A percentile compares a stretch with the other conserved stretches of the same genome.
Evolutionary conservation across 2,113 vertebrate species (phyloP).

Genomic region (Dipodomys spectabilis): DNA sequence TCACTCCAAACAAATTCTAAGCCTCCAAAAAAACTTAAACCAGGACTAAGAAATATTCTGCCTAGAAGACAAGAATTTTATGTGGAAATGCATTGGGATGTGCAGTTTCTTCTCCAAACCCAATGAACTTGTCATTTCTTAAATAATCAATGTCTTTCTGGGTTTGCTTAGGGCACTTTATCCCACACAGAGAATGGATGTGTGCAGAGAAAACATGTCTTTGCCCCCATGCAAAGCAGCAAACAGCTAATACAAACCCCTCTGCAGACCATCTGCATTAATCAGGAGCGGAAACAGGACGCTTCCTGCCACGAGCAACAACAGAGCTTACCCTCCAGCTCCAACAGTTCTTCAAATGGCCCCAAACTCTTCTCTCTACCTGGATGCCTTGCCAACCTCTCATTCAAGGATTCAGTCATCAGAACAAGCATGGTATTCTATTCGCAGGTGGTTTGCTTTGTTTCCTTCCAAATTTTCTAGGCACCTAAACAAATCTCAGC

Average conservation of each 20-base stretch:
- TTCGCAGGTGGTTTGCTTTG: conserved; percentile 74
- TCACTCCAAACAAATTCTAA: conserved; percentile 24
- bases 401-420: conserved; percentile 28
- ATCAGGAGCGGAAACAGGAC: conserved; percentile 25
- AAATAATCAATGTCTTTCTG: conserved; percentile 65
- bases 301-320: conserved; percentile 38
- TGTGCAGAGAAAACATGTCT: conserved; percentile 50
- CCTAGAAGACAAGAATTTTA: conserved; percentile 29
- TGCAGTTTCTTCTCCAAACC: conserved; percentile 54
- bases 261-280: conserved; percentile 69
- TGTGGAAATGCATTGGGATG: neutral
- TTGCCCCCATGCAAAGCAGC: conserved; percentile 43
- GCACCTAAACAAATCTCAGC: conserved; percentile 73
- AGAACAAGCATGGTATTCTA: conserved; percentile 58
- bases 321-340: conserved; percentile 46
- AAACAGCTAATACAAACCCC: conserved; percentile 50
- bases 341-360: conserved; percentile 47
- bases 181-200: conserved; percentile 47
- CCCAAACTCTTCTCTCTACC: conserved; percentile 37
- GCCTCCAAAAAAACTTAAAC: conserved; percentile 33
- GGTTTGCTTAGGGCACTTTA: conserved; percentile 65
- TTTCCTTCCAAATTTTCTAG: conserved; percentile 72
- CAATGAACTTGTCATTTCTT: conserved; percentile 64
- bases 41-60: conserved; percentile 44
- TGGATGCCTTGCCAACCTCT: conserved; percentile 60